Evolutionary conservation across 2,888 invertebrate species (phyloP), one percentile per base, ranked within the genome.

Genomic region (Tricholauxania praeusta): DNA sequence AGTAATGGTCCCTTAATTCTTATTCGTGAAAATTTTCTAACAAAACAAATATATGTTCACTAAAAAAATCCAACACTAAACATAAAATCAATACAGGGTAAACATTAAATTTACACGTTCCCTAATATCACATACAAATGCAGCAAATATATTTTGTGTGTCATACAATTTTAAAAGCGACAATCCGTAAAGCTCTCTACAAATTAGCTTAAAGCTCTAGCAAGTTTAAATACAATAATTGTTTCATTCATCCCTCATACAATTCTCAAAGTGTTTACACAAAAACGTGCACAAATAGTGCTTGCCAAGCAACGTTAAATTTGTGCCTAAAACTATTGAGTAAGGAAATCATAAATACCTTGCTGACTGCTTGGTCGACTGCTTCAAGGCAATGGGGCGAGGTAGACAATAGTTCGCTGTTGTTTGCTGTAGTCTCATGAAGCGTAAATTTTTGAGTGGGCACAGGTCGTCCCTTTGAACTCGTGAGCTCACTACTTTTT

Each of bases 381-480:
- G 84, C 85, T 84, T 84, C 83, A 77, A 78, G 83, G 83, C 85
- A 82, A 71, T 75, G 79, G 78, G 75, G 66, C 67, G 48, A 53
- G 60, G 63, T 59, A 39, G 59, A 39, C 67, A 39, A 39, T 10
- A 39, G 47, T 49, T 51, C 59, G 19, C 55, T 55, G 47, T 39
- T 62, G 49, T 63, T 15, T 47, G 63, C 52, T 28, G 32, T 19
- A 67, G 75, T 75, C 78, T 73, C 80, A 76, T 76, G 85, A 83
- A 85, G 84, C 84, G 77, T 75, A 71, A 84, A 84, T 84, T 84
- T 84, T 84, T 84, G 83, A 67, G 77, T 77, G 85, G 84, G 84
- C 74, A 84, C 76, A 84, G 85, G 84, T 84, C 85, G 84, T 83
- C 85, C 84, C 82, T 77, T 79, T 75, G 74, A 72, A 77, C 39